Base-by-base conservation (phyloP, 64 coral and sea anemone genomes). In the Dendronephthya gigantea region DNA sequence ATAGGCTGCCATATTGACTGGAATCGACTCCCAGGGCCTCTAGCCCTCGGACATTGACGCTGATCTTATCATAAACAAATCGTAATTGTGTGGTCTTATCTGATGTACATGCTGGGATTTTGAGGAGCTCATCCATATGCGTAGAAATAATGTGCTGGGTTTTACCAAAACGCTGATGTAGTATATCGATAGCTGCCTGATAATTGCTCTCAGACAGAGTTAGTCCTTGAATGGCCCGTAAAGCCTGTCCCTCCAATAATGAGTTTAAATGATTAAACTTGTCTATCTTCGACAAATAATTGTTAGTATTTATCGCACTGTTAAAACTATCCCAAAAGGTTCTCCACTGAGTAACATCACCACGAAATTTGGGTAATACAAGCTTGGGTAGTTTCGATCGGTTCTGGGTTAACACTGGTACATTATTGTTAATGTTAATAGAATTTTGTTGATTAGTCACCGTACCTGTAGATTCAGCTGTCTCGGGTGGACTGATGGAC, bases 121-220 rank as follows among this genome's bases (percentile, higher is more conserved):
- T 84, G 25, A 89, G 34, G 83, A 89, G 82, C 23, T 83, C 82
- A 49, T 84, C 88, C 52, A 89, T 89, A 83, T 83, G 82, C 30
- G 81, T 89, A 39, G 81, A 89, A 89, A 89, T 84, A 7, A 89
- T 70, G 22, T 89, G 82, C 51, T 84, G 50, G n/a, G 81, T 52
- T 83, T 83, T 89, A 48, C 88, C 81, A 83, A 89, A 89, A 66
- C 82, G 50, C n/a, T 89, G 49, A 45, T 89, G 52, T 35, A 89
- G 38, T 49, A 84, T 83, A 37, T 83, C 52, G 45, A 83, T 25
- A 23, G 82, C 88, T 48, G 82, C 37, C 14, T 89, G 50, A 41
- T 84, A 89, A 68, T 89, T 89, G 4, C 31, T 36, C 22, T 72
- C 50, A n/a, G 38, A 39, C 23, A 84, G 32, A 39, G 28, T 88